Base-by-base conservation (phyloP, 1,140 invertebrate genomes). In the Drosophila pruinosa region DNA sequence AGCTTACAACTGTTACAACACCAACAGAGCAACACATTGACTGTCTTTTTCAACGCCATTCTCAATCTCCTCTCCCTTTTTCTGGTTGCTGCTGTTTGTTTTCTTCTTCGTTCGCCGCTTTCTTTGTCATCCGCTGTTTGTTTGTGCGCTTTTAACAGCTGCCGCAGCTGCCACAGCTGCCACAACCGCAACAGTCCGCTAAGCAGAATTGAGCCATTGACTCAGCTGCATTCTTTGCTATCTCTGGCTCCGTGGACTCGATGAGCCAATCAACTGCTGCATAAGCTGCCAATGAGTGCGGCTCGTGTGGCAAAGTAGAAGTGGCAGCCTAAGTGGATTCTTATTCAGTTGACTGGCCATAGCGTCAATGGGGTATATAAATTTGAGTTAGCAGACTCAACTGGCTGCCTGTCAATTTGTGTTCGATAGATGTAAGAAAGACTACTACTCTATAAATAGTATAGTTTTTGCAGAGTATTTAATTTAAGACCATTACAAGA, bases 201-300 rank as follows among this genome's bases (percentile, higher is more conserved):
- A 69, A 69, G 47, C 34, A 62, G 28, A 38, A 69, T 56, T 70
- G 59, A 63, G 59, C 48, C 67, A 70, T 70, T 38, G 59, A 56
- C 34, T 63, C 24, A 38, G 19, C 31, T 21, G 50, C 50, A 53
- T 34, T 34, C 31, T 34, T n/a, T n/a, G n/a, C n/a, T n/a, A n/a
- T n/a, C 45, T 26, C 8, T 5, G 7, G 26, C 31, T 50, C 26
- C 38, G 38, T n/a, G n/a, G n/a, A n/a, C n/a, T n/a, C n/a, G n/a
- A n/a, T n/a, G n/a, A n/a, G 26, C 38, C 36, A 19, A 36, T 14
- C 64, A 52, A 31, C 47, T 53, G 21, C 12, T 39, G 43, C 45
- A 39, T 68, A 68, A 59, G 65, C 64, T 52, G 64, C 39, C 57
- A 69, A 53, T 69, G 58, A 69, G 34, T 54, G 48, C 22, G n/a